phyloP scores from a whole-genome alignment of 2,888 invertebrate genomes.

The Conistra vaccinii region DNA sequence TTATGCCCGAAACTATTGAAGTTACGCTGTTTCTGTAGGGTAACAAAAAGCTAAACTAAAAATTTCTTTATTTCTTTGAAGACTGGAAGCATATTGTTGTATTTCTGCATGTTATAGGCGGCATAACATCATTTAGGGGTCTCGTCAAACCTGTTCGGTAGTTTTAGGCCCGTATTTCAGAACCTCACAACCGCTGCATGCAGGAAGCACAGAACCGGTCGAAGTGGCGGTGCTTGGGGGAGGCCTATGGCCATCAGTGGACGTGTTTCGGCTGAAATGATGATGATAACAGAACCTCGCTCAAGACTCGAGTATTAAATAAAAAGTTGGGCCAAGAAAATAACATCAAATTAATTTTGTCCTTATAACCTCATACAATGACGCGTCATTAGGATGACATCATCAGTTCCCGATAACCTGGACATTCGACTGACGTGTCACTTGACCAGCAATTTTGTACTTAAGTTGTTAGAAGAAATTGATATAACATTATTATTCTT shows the following conservation, averaged over 20 bases:
- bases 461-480: background rate
- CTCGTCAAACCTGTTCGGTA: background rate
- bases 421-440: background rate
- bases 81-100: background rate
- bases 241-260: no score
- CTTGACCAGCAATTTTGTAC: conserved; percentile 23
- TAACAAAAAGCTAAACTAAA: background rate
- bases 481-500: no score
- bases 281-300: no score
- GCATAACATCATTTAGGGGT: background rate
- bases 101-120: background rate
- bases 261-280: no score
- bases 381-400: conserved; percentile 19
- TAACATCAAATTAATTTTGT: conserved; percentile 3
- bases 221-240: no score
- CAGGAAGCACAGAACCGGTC: no score
- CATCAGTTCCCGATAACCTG: conserved; percentile 8
- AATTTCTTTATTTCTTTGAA: background rate
- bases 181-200: no score
- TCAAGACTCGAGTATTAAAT: no score
- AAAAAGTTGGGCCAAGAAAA: background rate
- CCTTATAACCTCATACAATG: background rate
- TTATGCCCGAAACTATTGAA: background rate
- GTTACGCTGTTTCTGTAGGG: background rate
- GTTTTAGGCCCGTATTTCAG: background rate